These are phyloP conservation scores for Cephus runcator DNA, from an alignment of 2,888 invertebrate genomes.

Conservation along the genomic window DNA sequence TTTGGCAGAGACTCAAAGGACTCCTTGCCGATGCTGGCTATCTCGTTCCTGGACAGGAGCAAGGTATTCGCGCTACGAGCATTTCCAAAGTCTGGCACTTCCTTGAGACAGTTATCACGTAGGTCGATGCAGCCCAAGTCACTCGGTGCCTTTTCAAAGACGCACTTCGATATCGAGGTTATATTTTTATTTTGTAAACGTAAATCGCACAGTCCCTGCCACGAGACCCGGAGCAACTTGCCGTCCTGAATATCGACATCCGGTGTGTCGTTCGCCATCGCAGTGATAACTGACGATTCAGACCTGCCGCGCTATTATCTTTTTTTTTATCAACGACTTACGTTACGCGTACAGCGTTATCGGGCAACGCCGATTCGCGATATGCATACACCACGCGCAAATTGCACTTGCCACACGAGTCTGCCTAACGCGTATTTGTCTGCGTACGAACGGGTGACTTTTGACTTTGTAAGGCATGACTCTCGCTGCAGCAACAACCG, in stretches of 20 bases:
- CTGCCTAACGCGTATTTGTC: neutral
- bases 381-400: neutral
- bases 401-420: neutral
- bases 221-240: constrained; percentile 3
- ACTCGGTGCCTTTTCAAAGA: constrained; percentile 3
- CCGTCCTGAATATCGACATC: constrained; percentile 16
- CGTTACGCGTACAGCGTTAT: neutral
- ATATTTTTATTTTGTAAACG: constrained; percentile 10
- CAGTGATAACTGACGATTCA: neutral
- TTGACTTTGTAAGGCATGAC: neutral
- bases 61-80: neutral
- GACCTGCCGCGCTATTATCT: neutral
- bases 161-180: neutral
- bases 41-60: constrained; percentile 14
- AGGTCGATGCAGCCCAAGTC: constrained; percentile 10
- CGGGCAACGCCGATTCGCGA: neutral
- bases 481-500: neutral
- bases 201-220: constrained; percentile 3
- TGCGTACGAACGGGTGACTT: neutral
- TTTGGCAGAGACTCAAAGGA: constrained; percentile 1
- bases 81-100: constrained; percentile 4
- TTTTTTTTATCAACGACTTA: neutral
- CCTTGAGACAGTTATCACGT: constrained; percentile 9
- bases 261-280: constrained; percentile 9
- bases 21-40: neutral